These are phyloP conservation scores for Cremastinae sp. DNA, from an alignment of 2,888 invertebrate species.

Conservation along the genomic window DNA sequence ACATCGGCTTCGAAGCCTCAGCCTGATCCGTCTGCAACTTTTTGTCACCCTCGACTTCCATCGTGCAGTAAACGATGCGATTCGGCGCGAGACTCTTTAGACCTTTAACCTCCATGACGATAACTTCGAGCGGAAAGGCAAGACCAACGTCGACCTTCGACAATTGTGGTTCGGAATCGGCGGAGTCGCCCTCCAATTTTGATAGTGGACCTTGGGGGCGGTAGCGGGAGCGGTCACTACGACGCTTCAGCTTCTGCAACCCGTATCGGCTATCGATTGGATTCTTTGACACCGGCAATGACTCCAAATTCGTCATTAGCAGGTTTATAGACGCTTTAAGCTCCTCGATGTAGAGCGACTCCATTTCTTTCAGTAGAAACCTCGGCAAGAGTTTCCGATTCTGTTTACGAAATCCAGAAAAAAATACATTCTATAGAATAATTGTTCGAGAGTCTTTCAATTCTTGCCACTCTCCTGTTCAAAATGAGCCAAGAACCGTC, in stretches of 20 bases:
- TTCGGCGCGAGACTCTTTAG: constrained; percentile 97
- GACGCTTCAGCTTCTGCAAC: constrained; percentile 97
- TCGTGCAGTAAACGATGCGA: constrained; percentile 99
- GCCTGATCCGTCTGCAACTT: constrained; percentile 99
- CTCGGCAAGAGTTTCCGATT: constrained; percentile 99
- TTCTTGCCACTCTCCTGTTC: background rate
- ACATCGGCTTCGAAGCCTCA: constrained; percentile 99
- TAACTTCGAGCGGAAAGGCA: constrained; percentile 97
- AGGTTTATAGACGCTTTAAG: constrained; percentile 98
- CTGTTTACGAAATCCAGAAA: constrained; percentile 79
- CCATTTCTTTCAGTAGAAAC: constrained; percentile 99
- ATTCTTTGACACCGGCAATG: constrained; percentile 98
- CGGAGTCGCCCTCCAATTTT: constrained; percentile 96
- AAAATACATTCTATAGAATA: constrained; percentile 1
- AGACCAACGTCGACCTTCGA: constrained; percentile 99
- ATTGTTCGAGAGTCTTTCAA: constrained; percentile 6
- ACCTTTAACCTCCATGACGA: constrained; percentile 99
- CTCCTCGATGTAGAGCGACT: constrained; percentile 99
- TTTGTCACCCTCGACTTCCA: constrained; percentile 99
- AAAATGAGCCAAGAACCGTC: background rate
- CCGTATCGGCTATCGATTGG: constrained; percentile 98
- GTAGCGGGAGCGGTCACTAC: constrained; percentile 80
- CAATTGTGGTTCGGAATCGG: constrained; percentile 96
- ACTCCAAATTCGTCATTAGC: constrained; percentile 99
- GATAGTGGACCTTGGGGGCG: constrained; percentile 94